Evolutionary conservation across 2,888 invertebrate species (phyloP).

Genomic region (Tetragonula carbonaria): DNA sequence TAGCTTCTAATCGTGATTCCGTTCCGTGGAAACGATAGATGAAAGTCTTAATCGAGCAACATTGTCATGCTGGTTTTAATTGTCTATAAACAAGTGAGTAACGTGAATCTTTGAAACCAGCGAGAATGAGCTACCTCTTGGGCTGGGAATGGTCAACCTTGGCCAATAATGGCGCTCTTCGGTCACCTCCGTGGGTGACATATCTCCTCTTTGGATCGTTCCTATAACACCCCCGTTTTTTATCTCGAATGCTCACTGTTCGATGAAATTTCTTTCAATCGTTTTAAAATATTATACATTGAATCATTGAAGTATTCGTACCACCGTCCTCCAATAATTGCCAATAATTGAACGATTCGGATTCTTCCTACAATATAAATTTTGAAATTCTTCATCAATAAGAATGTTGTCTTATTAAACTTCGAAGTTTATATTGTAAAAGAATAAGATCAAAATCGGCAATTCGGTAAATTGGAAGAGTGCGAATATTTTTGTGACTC

Average conservation of each 20-base stretch:
- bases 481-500: neutral
- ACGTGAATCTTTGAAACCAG: slow-evolving; percentile 24
- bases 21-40: slow-evolving; percentile 10
- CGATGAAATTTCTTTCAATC: too few species aligned
- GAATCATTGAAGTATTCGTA: too few species aligned
- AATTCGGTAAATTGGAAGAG: too few species aligned
- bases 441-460: too few species aligned
- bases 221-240: slow-evolving; percentile 63
- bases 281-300: too few species aligned
- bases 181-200: slow-evolving; percentile 72
- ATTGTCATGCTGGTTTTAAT: slow-evolving; percentile 52
- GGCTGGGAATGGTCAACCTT: slow-evolving; percentile 62
- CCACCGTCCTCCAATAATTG: too few species aligned
- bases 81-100: slow-evolving; percentile 4
- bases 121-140: slow-evolving; percentile 73
- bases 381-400: too few species aligned
- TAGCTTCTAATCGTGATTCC: neutral
- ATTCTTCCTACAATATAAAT: too few species aligned
- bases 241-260: slow-evolving; percentile 36
- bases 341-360: too few species aligned
- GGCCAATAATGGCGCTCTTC: slow-evolving; percentile 72
- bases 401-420: too few species aligned
- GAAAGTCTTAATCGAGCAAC: slow-evolving; percentile 23
- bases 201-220: slow-evolving; percentile 75
- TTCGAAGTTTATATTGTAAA: too few species aligned